phyloP scores from a whole-genome alignment of 1,140 invertebrate species.

The Pogonomyrmex californicus region DNA sequence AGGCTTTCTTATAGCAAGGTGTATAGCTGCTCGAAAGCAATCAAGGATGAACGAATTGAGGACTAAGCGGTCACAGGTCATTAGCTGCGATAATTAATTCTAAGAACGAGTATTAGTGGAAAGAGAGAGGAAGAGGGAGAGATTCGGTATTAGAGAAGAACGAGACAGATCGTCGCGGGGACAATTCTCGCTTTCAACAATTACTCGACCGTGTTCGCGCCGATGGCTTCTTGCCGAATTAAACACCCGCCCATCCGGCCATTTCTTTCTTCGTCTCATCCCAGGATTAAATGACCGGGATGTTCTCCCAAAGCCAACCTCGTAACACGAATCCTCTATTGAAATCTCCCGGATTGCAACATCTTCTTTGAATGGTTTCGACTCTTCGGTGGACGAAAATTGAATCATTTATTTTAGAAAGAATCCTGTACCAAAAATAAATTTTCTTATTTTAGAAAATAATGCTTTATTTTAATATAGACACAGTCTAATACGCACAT shows the following conservation, averaged over 20 bases:
- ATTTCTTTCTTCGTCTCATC: background rate
- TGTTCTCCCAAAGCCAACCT: slow-evolving; percentile 26
- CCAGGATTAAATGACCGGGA: slow-evolving; percentile 13
- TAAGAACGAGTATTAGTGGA: slow-evolving; percentile 69
- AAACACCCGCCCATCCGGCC: slow-evolving; percentile 4
- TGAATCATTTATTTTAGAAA: slow-evolving; percentile 11
- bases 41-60: slow-evolving; percentile 43
- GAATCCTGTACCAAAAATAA: background rate
- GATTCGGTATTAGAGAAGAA: slow-evolving; percentile 15
- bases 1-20: background rate
- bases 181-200: slow-evolving; percentile 66
- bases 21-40: slow-evolving; percentile 7
- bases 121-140: background rate
- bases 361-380: slow-evolving; percentile 5
- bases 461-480: background rate
- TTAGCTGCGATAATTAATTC: slow-evolving; percentile 75
- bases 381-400: slow-evolving; percentile 11
- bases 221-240: slow-evolving; percentile 30
- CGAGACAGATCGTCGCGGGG: slow-evolving; percentile 42
- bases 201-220: slow-evolving; percentile 11
- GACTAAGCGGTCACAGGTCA: slow-evolving; percentile 40
- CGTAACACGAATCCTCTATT: slow-evolving; percentile 26
- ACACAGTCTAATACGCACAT: background rate
- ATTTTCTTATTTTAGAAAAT: slow-evolving; percentile 2
- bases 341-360: slow-evolving; percentile 1